Evolutionary conservation across 1,140 invertebrate genomes (phyloP), one percentile per base, ranked within the genome.

Genomic region (Drosophila dunni): DNA sequence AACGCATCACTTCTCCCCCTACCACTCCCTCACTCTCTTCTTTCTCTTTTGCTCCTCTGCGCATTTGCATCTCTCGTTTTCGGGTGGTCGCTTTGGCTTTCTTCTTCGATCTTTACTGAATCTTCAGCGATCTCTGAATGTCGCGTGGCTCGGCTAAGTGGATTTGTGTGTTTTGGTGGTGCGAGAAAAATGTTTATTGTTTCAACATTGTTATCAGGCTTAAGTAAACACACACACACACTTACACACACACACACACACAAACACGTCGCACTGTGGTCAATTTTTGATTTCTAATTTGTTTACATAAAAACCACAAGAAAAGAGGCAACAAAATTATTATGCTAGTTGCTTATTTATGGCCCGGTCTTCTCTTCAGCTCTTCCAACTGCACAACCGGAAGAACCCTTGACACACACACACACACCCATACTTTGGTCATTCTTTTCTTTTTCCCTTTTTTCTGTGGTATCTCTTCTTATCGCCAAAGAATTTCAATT

Each of bases 121-220:
- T 64, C 36, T 64, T 36, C 60, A 63, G 58, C 75, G 72, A 81
- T 89, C 80, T 78, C 84, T 77, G 46, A 60, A 54, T 56, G 60
- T 76, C 73, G 88, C 81, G 70, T 38, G 46, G 53, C 53, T 38
- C 77, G 84, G 71, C 79, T 91, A 91, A 91, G 90, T 91, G 90
- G 90, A 91, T 91, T 91, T 91, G 90, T 91, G 79, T 91, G 90
- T 91, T 91, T 86, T 86, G 75, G 68, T 79, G 81, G 77, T 84
- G 75, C 79, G 81, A 88, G 91, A 91, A 91, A 91, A 91, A 91
- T 91, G 90, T 91, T 91, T 91, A 91, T 91, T 91, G 90, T 91
- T 91, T 91, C 90, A 91, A 91, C 89, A 82, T 91, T 91, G 86
- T 91, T 91, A 91, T 91, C 90, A 91, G 74, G 57, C 74, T 77